phyloP scores from a whole-genome alignment of 2,113 vertebrate genomes.

The Odontesthes bonariensis region DNA sequence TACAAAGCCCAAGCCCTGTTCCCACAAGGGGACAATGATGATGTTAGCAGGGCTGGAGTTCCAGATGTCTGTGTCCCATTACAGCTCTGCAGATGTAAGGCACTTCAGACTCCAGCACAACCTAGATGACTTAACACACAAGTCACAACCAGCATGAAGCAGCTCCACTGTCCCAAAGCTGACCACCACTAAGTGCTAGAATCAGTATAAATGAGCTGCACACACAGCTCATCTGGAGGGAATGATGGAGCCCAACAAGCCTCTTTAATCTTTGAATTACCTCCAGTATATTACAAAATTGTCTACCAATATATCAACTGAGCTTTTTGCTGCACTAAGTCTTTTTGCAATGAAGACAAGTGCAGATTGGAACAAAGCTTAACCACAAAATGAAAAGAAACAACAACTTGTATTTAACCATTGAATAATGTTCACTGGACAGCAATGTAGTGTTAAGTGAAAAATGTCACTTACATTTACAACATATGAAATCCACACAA shows the following conservation, averaged over 20 bases:
- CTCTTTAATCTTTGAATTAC: not conserved
- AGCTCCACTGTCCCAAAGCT: constrained; percentile 39
- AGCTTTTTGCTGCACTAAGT: not conserved
- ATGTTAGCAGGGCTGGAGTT: constrained; percentile 14
- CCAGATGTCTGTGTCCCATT: constrained; percentile 62
- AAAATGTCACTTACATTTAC: too few species aligned
- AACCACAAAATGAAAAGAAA: too few species aligned
- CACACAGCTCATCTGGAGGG: not conserved
- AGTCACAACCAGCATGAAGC: constrained; percentile 5
- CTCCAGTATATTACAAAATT: not conserved
- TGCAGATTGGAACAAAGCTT: too few species aligned
- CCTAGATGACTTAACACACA: constrained; percentile 12
- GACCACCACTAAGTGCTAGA: constrained; percentile 40
- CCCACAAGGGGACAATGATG: not conserved
- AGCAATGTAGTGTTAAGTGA: too few species aligned
- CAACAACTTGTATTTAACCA: too few species aligned
- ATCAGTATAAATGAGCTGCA: constrained; percentile 1
- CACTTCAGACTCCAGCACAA: not conserved
- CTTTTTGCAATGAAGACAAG: too few species aligned
- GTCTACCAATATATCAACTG: too few species aligned
- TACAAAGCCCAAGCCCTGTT: constrained; percentile 11
- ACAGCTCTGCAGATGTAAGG: constrained; percentile 20
- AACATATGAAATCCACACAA: too few species aligned
- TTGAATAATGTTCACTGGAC: too few species aligned
- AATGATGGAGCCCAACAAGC: not conserved